phyloP scores from a whole-genome alignment of 1,140 invertebrate species.

The Lordiphosa mommai region DNA sequence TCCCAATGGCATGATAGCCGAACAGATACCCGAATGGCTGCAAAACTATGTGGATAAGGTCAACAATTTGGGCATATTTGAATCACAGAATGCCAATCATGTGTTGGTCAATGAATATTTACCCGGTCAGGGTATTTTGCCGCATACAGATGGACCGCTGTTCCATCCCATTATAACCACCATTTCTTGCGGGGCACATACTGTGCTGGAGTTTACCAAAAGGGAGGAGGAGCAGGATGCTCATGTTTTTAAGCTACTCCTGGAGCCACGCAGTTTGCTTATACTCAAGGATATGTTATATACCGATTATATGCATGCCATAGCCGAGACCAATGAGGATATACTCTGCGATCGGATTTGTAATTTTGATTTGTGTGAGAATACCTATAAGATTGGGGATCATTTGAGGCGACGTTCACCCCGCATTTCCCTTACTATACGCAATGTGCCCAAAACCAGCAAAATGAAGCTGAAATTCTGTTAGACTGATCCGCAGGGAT shows the following conservation, averaged over 20 bases:
- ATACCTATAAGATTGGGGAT: slow-evolving; percentile 81
- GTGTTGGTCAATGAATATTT: slow-evolving; percentile 98
- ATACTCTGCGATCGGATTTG: slow-evolving; percentile 83
- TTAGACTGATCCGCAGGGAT: slow-evolving; percentile 40
- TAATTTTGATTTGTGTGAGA: slow-evolving; percentile 85
- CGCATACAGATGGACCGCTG: slow-evolving; percentile 96
- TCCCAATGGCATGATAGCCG: slow-evolving; percentile 96
- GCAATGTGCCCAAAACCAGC: slow-evolving; percentile 94
- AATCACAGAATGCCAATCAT: slow-evolving; percentile 92
- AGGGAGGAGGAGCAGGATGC: slow-evolving; percentile 14
- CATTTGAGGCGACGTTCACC: slow-evolving; percentile 83
- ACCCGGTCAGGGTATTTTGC: slow-evolving; percentile 95
- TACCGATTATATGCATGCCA: slow-evolving; percentile 92
- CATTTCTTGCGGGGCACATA: slow-evolving; percentile 94
- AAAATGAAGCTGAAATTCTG: slow-evolving; percentile 86
- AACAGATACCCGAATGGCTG: slow-evolving; percentile 93
- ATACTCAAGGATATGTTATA: slow-evolving; percentile 93
- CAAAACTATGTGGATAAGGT: slow-evolving; percentile 88
- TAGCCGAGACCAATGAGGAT: slow-evolving; percentile 88
- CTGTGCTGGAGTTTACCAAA: slow-evolving; percentile 87
- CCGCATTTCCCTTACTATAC: slow-evolving; percentile 94
- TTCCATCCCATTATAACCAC: slow-evolving; percentile 97
- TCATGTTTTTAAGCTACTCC: slow-evolving; percentile 85
- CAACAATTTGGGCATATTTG: slow-evolving; percentile 86
- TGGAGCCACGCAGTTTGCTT: slow-evolving; percentile 93